Evolutionary conservation across 2,888 invertebrate genomes (phyloP), one percentile per base, ranked within the genome.

Genomic region (Corythucha ciliata): DNA sequence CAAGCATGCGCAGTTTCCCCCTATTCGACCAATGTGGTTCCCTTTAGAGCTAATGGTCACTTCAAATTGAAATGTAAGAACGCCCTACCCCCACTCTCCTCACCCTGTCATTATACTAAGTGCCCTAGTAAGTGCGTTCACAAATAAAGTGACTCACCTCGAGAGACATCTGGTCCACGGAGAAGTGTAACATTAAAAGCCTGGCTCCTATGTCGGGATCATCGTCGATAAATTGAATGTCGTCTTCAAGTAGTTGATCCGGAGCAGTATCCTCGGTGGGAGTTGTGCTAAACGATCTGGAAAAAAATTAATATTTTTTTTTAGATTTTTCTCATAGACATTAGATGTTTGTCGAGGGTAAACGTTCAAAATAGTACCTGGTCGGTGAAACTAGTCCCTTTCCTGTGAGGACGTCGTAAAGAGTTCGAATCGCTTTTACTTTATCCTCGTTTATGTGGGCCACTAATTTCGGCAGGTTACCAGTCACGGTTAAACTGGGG

Each of bases 381-480:
- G 72, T 71, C 24, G 71, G 72, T 37, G 68, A 72, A 1, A 71
- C 70, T 24, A 72, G 62, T 14, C 70, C 70, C 5, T 68, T 60
- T 12, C 61, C 63, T 2, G 69, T 60, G 12, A 74, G 63, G 4
- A 68, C 66, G 51, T 73, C 71, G 29, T 74, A 66, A 61, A 83
- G 74, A 51, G 76, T 72, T 40, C 76, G 67, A 22, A 82, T 72
- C 0, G 81, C 76, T 10, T 74, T 71, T 14, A 94, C 81, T 73
- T 94, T 94, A 62, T 82, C 81, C 67, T 94, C 93, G 70, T 88
- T 91, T 39, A 94, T 75, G 69, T 94, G 94, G 45, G 84, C 84
- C 27, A 88, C 83, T 16, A 94, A 74, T 67, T 84, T 81, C 0
- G 93, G 92, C 60, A 94, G 73, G 57, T 84, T 87, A 40, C 90